Base-by-base conservation (phyloP, 2,113 vertebrate species). In the Romanogobio albipinnatus region DNA sequence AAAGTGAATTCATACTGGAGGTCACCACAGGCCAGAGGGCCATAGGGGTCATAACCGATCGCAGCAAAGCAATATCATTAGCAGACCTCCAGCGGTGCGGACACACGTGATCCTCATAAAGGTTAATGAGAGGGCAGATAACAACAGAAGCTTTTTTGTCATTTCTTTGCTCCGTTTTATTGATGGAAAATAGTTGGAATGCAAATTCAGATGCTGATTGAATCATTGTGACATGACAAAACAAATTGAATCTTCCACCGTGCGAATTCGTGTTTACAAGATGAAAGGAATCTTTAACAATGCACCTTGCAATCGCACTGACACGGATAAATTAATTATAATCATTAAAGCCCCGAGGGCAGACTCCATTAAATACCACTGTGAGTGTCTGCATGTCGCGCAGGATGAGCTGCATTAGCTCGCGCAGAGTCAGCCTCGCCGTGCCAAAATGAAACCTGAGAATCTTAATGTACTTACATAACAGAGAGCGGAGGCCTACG, bases 281-380 rank as follows among this genome's bases (percentile, higher is more conserved):
- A 33, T 15, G 85, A 80, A 86, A 70, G 53, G 49, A 61, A 76
- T 68, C 84, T 86, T 83, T 61, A 70, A 59, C 76, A 80, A 9
- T 6, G 29, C 49, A 78, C 82, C 68, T 81, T 62, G 71, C 62
- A 17, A 86, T 77, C 81, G 36, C 33, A 10, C 85, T 76, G 76
- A 39, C 79, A n/a, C 61, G 33, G 81, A 61, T 85, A 53, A 85
- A 87, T 87, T 82, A 87, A 85, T 89, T 83, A 87, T 58, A 62
- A 81, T 81, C 80, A 76, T 83, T 87, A 75, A 71, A 70, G 81
- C 62, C 71, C 76, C 29, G 64, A n/a, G 43, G 82, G 62, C 43
- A 53, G 51, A 77, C 75, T 76, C 64, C 17, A 24, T 84, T 77
- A 86, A 86, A 83, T 61, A 47, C 58, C 76, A 66, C 64, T 33